phyloP scores from a whole-genome alignment of 2,797 vertebrate species.

The Gila robusta region DNA sequence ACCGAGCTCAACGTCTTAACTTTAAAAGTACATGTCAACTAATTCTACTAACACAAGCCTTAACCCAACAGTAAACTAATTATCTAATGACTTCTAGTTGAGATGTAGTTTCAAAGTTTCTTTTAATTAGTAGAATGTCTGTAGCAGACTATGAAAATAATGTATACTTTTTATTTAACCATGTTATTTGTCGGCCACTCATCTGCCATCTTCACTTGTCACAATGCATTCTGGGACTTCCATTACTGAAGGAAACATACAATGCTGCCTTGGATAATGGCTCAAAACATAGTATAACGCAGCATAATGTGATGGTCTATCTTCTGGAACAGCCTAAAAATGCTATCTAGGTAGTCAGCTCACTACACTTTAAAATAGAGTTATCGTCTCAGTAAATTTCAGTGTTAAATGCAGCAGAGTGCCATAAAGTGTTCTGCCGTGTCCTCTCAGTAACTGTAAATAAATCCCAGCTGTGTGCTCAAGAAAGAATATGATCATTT shows the following conservation, averaged over 20 bases:
- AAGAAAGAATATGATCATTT: constrained; percentile 9
- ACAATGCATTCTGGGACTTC: constrained; percentile 5
- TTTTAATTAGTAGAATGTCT: neutral
- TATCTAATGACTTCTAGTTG: neutral
- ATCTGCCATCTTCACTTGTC: neutral
- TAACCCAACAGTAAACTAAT: neutral
- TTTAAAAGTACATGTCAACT: neutral
- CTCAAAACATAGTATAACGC: neutral
- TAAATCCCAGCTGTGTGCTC: constrained; percentile 33
- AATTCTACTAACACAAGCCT: neutral
- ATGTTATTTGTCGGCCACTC: neutral
- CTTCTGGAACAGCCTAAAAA: neutral
- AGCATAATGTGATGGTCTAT: neutral
- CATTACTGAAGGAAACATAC: neutral
- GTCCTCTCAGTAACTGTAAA: constrained; percentile 17
- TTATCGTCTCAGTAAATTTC: constrained; percentile 10
- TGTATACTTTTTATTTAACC: neutral
- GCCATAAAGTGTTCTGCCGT: neutral
- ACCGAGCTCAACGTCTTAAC: neutral
- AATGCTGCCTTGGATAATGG: neutral
- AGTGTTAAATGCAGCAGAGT: constrained; percentile 1
- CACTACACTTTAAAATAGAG: neutral
- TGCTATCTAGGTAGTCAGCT: neutral
- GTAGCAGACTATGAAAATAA: neutral
- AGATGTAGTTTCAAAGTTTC: neutral